Conservation (phyloP, 1,140 invertebrate species). For the Drosophila elegans region DNA sequence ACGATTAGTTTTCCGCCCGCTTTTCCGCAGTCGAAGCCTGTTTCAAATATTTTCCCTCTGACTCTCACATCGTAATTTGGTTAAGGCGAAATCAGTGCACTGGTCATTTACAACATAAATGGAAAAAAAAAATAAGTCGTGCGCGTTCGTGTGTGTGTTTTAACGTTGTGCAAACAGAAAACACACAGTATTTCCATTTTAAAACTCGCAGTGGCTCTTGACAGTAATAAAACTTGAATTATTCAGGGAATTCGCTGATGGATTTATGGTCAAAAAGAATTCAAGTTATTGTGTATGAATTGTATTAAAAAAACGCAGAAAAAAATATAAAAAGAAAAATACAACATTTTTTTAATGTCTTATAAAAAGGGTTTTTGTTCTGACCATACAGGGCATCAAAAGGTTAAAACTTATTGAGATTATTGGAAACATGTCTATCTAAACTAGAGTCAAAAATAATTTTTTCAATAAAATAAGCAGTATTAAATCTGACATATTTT, state of each 20-base stretch:
- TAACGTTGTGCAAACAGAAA: neutral
- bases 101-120: conserved; percentile 23
- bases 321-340: too few species aligned
- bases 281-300: neutral
- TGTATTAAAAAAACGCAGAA: too few species aligned
- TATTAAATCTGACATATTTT: too few species aligned
- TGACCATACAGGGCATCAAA: too few species aligned
- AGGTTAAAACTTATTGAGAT: too few species aligned
- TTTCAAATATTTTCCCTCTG: conserved; percentile 5
- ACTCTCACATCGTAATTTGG: conserved; percentile 27
- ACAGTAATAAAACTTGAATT: neutral
- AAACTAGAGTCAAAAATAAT: too few species aligned
- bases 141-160: neutral
- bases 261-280: neutral
- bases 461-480: too few species aligned
- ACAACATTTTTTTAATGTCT: too few species aligned
- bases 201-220: neutral
- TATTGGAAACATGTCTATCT: too few species aligned
- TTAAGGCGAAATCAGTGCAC: conserved; percentile 24
- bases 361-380: too few species aligned
- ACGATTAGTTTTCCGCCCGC: conserved; percentile 10
- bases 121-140: conserved; percentile 27
- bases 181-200: neutral
- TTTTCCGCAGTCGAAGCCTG: conserved; percentile 5
- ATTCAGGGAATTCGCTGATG: neutral